These are phyloP conservation scores for Poecilia picta DNA, from an alignment of 2,797 vertebrate species.

Conservation along the genomic window DNA sequence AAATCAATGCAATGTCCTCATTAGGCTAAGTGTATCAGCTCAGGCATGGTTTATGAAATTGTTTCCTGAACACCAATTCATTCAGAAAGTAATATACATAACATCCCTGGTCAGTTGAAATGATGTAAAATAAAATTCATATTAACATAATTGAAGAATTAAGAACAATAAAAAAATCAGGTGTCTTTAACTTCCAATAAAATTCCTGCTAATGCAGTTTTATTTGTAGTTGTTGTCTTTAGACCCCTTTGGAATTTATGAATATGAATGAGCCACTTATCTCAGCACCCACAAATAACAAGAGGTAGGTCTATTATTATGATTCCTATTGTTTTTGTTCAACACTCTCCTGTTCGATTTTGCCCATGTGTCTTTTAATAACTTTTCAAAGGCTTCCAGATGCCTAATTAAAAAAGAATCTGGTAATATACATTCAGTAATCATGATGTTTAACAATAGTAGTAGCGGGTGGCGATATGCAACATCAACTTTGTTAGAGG, in stretches of 20 bases:
- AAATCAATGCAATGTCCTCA: not conserved
- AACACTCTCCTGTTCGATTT: slow-evolving; percentile 11
- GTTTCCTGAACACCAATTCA: not conserved
- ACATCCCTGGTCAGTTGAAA: not conserved
- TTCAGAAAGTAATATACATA: not conserved
- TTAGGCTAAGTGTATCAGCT: not conserved
- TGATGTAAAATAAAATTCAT: not conserved
- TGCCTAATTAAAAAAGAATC: slow-evolving; percentile 9
- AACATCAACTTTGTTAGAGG: slow-evolving; percentile 9
- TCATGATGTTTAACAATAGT: slow-evolving; percentile 8
- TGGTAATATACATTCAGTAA: slow-evolving; percentile 8
- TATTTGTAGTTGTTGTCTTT: slow-evolving; percentile 7
- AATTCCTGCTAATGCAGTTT: slow-evolving; percentile 4
- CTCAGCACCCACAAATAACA: slow-evolving; percentile 4
- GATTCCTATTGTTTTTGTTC: slow-evolving; percentile 17
- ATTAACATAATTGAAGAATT: not conserved
- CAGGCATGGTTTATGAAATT: not conserved
- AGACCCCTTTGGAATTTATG: slow-evolving; percentile 8
- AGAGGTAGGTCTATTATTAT: slow-evolving; percentile 15
- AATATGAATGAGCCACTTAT: slow-evolving; percentile 14
- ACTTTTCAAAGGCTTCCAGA: slow-evolving; percentile 4
- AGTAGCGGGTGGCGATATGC: slow-evolving; percentile 1
- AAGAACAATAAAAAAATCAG: not conserved
- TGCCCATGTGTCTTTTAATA: slow-evolving; percentile 11
- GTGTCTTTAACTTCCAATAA: not conserved